These are phyloP conservation scores for Setophaga petechia DNA, from an alignment of 2,113 vertebrate genomes.

Conservation along the genomic window DNA sequence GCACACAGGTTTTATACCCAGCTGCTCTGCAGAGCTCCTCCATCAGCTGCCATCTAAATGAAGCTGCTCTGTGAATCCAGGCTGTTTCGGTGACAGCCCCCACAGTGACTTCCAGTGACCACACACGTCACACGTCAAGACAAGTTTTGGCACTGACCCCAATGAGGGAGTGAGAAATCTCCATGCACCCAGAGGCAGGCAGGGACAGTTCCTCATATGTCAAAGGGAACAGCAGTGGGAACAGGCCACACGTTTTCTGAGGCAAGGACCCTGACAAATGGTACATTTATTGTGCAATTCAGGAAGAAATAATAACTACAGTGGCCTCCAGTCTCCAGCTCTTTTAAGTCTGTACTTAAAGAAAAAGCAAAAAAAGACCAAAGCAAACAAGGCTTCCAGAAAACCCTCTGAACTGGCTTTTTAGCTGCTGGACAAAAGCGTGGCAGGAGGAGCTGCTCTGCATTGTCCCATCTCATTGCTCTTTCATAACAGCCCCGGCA, in stretches of 20 bases:
- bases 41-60: not conserved
- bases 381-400: not conserved
- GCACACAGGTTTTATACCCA: not conserved
- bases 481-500: not conserved
- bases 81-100: not conserved
- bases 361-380: constrained; percentile 9
- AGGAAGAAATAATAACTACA: constrained; percentile 35
- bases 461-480: not conserved
- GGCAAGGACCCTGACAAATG: not conserved
- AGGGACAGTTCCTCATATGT: not conserved
- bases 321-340: constrained; percentile 6
- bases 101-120: not conserved
- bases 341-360: not conserved
- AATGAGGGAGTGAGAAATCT: not conserved
- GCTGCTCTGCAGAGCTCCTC: not conserved
- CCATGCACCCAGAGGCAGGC: not conserved
- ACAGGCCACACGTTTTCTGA: not conserved
- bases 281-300: constrained; percentile 12
- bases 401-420: constrained; percentile 1
- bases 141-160: not conserved
- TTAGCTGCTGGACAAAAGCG: constrained; percentile 31
- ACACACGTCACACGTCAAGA: accelerated
- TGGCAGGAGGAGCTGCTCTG: not conserved
- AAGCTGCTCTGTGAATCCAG: not conserved
- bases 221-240: not conserved